Conservation (phyloP, 2,888 invertebrate genomes). For the Xiphydria camelus region DNA sequence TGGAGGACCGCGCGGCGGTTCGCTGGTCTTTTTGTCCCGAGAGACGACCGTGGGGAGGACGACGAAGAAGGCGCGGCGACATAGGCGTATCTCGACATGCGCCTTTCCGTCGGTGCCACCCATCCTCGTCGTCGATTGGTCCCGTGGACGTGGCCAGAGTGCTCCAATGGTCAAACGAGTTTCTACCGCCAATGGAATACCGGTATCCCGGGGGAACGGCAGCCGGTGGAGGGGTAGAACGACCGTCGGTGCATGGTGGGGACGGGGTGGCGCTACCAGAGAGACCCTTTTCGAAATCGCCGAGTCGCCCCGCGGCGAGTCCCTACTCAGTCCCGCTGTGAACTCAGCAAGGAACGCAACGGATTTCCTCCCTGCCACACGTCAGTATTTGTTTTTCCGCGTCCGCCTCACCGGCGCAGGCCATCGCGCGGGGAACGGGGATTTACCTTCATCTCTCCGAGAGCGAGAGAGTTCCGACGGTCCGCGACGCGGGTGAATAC, state of each 20-base stretch:
- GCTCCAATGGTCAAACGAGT: constrained; percentile 40
- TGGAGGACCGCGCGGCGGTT: too few relatives aligned
- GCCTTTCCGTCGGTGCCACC: constrained; percentile 21
- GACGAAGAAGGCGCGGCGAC: constrained; percentile 10
- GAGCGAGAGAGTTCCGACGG: too few relatives aligned
- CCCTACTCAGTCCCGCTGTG: constrained; percentile 57
- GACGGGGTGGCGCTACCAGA: constrained; percentile 23
- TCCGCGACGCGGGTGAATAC: too few relatives aligned
- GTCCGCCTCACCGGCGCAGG: constrained; percentile 1
- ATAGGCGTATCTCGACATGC: constrained; percentile 34
- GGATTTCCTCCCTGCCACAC: constrained; percentile 28
- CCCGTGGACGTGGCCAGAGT: constrained; percentile 38
- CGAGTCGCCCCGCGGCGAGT: constrained; percentile 56
- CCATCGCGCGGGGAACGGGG: too few relatives aligned
- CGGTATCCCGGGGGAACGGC: constrained; percentile 41
- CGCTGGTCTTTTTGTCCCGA: too few relatives aligned
- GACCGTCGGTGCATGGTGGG: constrained; percentile 22
- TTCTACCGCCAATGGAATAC: constrained; percentile 47
- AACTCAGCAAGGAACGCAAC: constrained; percentile 53
- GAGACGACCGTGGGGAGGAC: too few relatives aligned
- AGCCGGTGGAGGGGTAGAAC: constrained; percentile 27
- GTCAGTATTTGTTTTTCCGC: constrained; percentile 9
- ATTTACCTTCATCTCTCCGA: too few relatives aligned
- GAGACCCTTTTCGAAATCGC: constrained; percentile 44
- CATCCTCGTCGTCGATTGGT: constrained; percentile 51